phyloP scores from a whole-genome alignment of 2,113 vertebrate genomes.

The Sorex fumeus region DNA sequence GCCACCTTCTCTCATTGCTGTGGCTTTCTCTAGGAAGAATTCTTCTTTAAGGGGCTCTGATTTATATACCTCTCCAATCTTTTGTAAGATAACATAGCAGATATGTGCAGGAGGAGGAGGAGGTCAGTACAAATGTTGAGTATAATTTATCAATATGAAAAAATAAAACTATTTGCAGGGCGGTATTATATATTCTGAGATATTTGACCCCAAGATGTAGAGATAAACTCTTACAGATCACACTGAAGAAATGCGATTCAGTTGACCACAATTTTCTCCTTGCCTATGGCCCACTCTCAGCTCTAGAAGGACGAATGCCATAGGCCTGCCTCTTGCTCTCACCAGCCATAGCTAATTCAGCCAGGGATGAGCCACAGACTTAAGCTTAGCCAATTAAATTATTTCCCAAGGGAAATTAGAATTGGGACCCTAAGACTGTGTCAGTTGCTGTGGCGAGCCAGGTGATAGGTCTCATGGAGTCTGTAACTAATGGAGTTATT shows the following conservation, averaged over 20 bases:
- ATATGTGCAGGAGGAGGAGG: neutral
- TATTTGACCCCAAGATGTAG: neutral
- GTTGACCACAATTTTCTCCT: neutral
- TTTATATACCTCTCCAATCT: neutral
- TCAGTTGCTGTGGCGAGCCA: neutral
- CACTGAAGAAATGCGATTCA: neutral
- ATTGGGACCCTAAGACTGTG: neutral
- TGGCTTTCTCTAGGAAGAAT: neutral
- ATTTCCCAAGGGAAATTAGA: neutral
- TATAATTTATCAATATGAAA: neutral
- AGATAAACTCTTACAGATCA: neutral
- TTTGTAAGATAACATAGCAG: neutral
- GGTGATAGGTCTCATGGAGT: neutral
- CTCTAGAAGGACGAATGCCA: neutral
- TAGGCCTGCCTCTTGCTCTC: no score
- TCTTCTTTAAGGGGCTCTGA: neutral
- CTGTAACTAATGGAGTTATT: neutral
- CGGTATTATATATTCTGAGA: neutral
- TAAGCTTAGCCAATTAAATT: neutral
- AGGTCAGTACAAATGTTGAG: neutral
- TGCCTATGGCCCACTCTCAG: neutral
- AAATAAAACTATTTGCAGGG: neutral
- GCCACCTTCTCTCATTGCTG: neutral
- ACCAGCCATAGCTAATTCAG: neutral
- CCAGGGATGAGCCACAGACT: neutral